These are phyloP conservation scores for Drosophila fulvimacula DNA, from an alignment of 2,888 invertebrate species.

Conservation along the genomic window DNA sequence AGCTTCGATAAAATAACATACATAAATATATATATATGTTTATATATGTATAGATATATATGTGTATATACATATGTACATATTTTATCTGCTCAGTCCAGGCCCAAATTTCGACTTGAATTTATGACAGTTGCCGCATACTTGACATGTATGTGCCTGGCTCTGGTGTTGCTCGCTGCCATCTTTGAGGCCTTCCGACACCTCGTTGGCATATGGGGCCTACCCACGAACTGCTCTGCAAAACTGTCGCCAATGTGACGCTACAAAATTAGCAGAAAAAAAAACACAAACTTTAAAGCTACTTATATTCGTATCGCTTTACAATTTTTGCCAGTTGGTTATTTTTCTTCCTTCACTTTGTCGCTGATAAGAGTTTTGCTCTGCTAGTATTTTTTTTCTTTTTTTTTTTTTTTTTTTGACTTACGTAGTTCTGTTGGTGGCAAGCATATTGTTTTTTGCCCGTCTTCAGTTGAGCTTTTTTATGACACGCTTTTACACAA, in stretches of 20 bases:
- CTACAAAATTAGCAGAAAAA: constrained; percentile 41
- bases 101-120: constrained; percentile 66
- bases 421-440: constrained; percentile 36
- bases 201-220: constrained; percentile 53
- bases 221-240: constrained; percentile 34
- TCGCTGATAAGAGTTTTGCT: constrained; percentile 75
- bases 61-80: constrained; percentile 16
- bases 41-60: constrained; percentile 7
- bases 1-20: constrained; percentile 40
- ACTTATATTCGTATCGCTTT: constrained; percentile 53
- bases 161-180: constrained; percentile 2
- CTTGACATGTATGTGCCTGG: constrained; percentile 48
- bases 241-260: constrained; percentile 71
- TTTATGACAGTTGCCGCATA: constrained; percentile 73
- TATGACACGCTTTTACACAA: constrained; percentile 67
- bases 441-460: constrained; percentile 61
- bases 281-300: constrained; percentile 55
- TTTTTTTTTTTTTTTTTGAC: constrained; percentile 39
- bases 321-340: constrained; percentile 43
- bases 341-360: constrained; percentile 56
- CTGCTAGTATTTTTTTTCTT: no score
- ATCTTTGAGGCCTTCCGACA: constrained; percentile 49
- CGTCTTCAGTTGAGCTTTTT: constrained; percentile 52
- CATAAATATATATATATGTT: constrained; percentile 20
- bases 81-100: constrained; percentile 65